Evolutionary conservation across 2,797 vertebrate genomes (phyloP).

Genomic region (Poecile montanus): DNA sequence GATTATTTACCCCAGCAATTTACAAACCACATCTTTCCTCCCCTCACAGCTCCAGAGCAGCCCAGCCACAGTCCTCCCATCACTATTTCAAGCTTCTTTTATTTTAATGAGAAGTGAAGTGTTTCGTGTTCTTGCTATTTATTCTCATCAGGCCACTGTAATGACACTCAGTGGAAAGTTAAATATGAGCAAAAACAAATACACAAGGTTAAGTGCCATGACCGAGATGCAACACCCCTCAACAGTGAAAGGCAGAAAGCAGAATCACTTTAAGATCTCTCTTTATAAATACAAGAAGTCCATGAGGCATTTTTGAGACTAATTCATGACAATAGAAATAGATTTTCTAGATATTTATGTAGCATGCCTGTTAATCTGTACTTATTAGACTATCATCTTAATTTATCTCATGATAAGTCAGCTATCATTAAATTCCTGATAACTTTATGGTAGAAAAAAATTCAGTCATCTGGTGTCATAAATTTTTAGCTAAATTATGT

Average conservation of each 20-base stretch:
- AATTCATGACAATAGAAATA: background rate
- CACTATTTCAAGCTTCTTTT: background rate
- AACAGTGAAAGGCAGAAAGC: background rate
- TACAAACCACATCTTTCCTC: background rate
- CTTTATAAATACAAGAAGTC: background rate
- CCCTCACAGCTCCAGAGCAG: background rate
- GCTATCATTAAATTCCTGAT: background rate
- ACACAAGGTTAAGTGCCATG: background rate
- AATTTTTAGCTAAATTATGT: background rate
- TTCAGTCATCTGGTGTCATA: background rate
- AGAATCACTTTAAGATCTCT: background rate
- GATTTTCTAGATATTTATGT: background rate
- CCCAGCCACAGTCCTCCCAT: background rate
- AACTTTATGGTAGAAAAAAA: background rate
- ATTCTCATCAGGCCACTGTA: background rate
- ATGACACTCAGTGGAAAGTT: background rate
- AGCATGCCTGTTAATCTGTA: background rate
- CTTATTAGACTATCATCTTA: background rate
- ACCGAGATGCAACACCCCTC: background rate
- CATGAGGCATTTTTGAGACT: background rate
- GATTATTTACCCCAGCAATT: background rate
- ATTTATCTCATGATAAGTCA: background rate
- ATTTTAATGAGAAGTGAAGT: background rate
- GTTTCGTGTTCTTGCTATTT: background rate
- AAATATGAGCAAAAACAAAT: background rate